Conservation (phyloP, 37 sponge, comb jelly and placozoan genomes). For the Hexactinellida sp. region DNA sequence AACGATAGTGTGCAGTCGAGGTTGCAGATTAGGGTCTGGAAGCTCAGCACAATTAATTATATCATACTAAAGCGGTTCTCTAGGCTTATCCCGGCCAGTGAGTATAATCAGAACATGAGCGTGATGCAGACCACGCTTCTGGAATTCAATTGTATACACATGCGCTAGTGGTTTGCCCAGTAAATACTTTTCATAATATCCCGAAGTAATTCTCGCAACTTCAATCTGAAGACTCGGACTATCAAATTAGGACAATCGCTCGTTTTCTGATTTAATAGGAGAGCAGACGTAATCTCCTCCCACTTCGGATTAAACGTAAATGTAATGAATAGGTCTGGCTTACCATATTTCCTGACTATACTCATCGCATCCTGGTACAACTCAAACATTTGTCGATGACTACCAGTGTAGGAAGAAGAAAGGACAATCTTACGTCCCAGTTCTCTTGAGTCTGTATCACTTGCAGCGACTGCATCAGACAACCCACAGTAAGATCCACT, state of each 20-base stretch:
- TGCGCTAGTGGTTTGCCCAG: neutral
- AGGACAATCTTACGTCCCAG: neutral
- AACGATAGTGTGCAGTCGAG: slow-evolving; percentile 19
- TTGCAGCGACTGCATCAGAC: slow-evolving; percentile 13
- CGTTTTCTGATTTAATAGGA: neutral
- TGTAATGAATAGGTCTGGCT: slow-evolving; percentile 7
- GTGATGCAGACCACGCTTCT: slow-evolving; percentile 34
- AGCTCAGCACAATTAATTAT: neutral
- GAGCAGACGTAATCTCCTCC: slow-evolving; percentile 1
- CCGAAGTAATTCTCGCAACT: neutral
- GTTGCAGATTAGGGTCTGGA: neutral
- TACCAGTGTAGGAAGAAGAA: neutral
- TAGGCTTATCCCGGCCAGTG: neutral
- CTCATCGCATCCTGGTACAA: slow-evolving; percentile 16
- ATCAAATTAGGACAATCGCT: neutral
- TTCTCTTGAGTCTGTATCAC: neutral
- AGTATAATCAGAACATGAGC: slow-evolving; percentile 13
- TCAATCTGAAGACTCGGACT: slow-evolving; percentile 3
- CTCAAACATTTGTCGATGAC: neutral
- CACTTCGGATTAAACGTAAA: slow-evolving; percentile 14
- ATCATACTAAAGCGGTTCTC: neutral
- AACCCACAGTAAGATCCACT: neutral
- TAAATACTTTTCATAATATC: neutral
- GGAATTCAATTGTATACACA: neutral
- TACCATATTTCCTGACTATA: slow-evolving; percentile 5